Conservation (phyloP, 2,888 invertebrate genomes). For the Epinotia demarniana region DNA sequence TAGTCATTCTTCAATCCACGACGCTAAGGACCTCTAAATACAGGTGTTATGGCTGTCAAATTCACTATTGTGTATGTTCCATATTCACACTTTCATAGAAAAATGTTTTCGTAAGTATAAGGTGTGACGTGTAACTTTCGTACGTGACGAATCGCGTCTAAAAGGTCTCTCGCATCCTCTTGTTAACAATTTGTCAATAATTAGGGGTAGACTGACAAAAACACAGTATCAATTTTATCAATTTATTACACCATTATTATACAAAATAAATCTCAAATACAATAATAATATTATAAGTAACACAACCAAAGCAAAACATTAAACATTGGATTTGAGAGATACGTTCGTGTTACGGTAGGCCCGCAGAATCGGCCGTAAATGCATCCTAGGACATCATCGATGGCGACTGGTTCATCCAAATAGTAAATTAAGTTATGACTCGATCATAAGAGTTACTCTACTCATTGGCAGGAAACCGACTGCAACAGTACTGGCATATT, state of each 20-base stretch:
- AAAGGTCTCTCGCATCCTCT: no score
- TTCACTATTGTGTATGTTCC: no score
- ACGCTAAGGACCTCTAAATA: no score
- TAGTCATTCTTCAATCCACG: no score
- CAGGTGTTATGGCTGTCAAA: no score
- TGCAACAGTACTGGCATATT: slow-evolving; percentile 42
- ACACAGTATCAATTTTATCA: slow-evolving; percentile 69
- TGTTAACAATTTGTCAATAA: not conserved
- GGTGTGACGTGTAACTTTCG: no score
- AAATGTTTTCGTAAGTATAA: no score
- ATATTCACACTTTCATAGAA: no score
- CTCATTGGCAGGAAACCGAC: slow-evolving; percentile 70
- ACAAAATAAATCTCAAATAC: slow-evolving; percentile 84
- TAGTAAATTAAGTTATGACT: slow-evolving; percentile 70
- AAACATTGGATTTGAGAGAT: slow-evolving; percentile 80
- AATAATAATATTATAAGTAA: slow-evolving; percentile 82
- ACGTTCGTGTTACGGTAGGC: slow-evolving; percentile 67
- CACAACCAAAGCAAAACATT: slow-evolving; percentile 84
- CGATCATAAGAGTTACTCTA: slow-evolving; percentile 65
- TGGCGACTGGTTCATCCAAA: slow-evolving; percentile 57
- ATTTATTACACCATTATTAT: slow-evolving; percentile 83
- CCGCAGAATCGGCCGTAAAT: slow-evolving; percentile 70
- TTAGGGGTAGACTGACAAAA: slow-evolving; percentile 46
- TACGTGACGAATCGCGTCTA: no score
- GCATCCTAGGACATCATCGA: slow-evolving; percentile 66